Percentiles rank a stretch among this genome's conserved stretches.
These are phyloP conservation scores for Zaprionus ornatus DNA, from an alignment of 1,140 invertebrate species.

Conservation along the genomic window DNA sequence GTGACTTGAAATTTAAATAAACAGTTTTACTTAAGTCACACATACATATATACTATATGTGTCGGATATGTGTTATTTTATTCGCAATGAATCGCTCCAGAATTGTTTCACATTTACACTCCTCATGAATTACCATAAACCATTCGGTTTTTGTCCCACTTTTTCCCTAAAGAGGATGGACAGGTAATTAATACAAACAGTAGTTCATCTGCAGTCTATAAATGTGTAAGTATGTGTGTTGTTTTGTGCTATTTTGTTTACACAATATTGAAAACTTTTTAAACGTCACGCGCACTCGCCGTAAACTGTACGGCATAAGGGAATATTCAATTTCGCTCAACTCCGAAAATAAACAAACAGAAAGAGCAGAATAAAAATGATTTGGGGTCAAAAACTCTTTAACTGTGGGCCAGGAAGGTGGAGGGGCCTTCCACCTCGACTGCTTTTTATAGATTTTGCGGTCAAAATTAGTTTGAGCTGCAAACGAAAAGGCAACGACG, in stretches of 20 bases:
- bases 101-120: too few relatives aligned
- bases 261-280: constrained; percentile 25
- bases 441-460: constrained; percentile 44
- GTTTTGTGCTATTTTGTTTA: neutral
- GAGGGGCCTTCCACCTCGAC: neutral
- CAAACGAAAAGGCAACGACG: constrained; percentile 12
- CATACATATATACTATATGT: too few relatives aligned
- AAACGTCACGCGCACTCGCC: constrained; percentile 17
- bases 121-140: neutral
- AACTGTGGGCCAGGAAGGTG: neutral
- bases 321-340: constrained; percentile 25
- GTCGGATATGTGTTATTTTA: too few relatives aligned
- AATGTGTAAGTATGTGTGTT: neutral
- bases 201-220: constrained; percentile 5
- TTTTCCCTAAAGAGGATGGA: neutral
- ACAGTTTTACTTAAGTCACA: too few relatives aligned
- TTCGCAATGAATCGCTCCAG: too few relatives aligned
- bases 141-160: neutral
- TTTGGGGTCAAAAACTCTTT: constrained; percentile 45
- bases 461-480: constrained; percentile 39
- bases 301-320: constrained; percentile 3
- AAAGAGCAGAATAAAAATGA: constrained; percentile 11
- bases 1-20: too few relatives aligned
- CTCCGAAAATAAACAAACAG: constrained; percentile 23
- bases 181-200: constrained; percentile 38